Evolutionary conservation across 2,113 vertebrate genomes (phyloP).

Genomic region (Seriola dumerili): DNA sequence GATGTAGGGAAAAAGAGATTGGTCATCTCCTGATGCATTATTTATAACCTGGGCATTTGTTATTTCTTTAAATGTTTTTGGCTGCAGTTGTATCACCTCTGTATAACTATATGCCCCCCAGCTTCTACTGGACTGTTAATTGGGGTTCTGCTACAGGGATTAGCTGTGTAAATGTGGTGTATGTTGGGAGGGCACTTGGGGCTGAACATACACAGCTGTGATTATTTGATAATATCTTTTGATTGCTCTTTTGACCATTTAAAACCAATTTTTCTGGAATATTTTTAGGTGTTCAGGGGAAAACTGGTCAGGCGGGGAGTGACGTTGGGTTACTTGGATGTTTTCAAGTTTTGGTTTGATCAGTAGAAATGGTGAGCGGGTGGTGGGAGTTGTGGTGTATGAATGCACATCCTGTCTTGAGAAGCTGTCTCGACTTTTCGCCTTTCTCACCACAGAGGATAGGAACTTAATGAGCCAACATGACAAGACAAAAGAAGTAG

Average conservation of each 20-base stretch:
- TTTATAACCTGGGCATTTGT: conserved; percentile 81
- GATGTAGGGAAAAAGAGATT: conserved; percentile 30
- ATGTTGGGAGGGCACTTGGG: conserved; percentile 26
- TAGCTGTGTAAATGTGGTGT: conserved; percentile 25
- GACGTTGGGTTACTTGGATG: conserved; percentile 32
- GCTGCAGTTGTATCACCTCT: conserved; percentile 44
- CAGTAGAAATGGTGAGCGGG: conserved; percentile 48
- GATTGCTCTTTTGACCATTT: conserved; percentile 52
- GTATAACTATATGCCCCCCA: conserved; percentile 30
- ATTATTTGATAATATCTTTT: conserved; percentile 57
- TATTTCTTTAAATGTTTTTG: conserved; percentile 59
- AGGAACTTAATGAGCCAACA: conserved; percentile 4
- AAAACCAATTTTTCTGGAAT: conserved; percentile 2
- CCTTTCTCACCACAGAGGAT: not conserved
- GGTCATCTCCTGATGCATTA: conserved; percentile 66
- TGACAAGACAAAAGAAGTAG: conserved; percentile 19
- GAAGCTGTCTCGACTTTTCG: conserved; percentile 27
- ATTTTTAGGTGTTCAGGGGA: not conserved
- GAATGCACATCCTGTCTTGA: conserved; percentile 65
- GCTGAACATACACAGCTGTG: conserved; percentile 39
- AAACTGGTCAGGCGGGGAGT: not conserved
- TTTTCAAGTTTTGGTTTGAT: conserved; percentile 57
- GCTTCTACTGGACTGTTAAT: conserved; percentile 22
- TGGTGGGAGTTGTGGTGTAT: conserved; percentile 58
- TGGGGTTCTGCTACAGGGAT: conserved; percentile 44